A percentile compares a stretch with the other conserved stretches of the same genome.
phyloP scores from a whole-genome alignment of 2,888 invertebrate genomes.

The Synanthedon myopaeformis region DNA sequence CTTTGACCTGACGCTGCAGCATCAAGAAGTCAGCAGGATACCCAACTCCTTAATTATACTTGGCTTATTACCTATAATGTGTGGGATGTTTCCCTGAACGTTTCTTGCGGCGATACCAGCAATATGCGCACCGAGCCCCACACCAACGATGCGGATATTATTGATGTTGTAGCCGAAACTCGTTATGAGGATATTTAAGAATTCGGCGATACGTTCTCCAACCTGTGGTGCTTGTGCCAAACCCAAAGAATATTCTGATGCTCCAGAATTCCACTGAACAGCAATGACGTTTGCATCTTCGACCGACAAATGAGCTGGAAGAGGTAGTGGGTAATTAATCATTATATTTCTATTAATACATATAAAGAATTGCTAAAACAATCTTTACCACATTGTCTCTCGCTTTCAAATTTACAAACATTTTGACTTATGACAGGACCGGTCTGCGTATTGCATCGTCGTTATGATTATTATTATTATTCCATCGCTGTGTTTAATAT shows the following conservation, averaged over 20 bases:
- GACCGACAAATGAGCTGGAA: conserved; percentile 35
- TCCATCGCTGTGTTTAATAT: no score
- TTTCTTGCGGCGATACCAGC: conserved; percentile 51
- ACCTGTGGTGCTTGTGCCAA: conserved; percentile 41
- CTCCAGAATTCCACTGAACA: conserved; percentile 50
- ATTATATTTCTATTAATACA: no score
- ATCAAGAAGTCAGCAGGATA: no score
- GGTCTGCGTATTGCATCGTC: no score
- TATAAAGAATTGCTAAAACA: neutral
- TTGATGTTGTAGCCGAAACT: conserved; percentile 30
- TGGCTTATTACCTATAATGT: conserved; percentile 36
- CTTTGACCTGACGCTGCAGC: no score
- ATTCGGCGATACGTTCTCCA: conserved; percentile 38
- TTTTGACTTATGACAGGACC: no score
- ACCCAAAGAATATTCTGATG: conserved; percentile 33
- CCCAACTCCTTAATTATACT: no score
- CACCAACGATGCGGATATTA: conserved; percentile 49
- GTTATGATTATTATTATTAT: no score
- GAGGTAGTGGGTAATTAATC: neutral
- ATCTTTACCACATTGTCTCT: neutral
- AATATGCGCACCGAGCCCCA: conserved; percentile 52
- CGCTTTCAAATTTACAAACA: neutral
- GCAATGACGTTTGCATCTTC: conserved; percentile 49
- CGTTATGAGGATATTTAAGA: conserved; percentile 41
- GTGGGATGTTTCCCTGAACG: conserved; percentile 27